phyloP scores from a whole-genome alignment of 2,888 invertebrate genomes.

The Augochlorella aurata region DNA sequence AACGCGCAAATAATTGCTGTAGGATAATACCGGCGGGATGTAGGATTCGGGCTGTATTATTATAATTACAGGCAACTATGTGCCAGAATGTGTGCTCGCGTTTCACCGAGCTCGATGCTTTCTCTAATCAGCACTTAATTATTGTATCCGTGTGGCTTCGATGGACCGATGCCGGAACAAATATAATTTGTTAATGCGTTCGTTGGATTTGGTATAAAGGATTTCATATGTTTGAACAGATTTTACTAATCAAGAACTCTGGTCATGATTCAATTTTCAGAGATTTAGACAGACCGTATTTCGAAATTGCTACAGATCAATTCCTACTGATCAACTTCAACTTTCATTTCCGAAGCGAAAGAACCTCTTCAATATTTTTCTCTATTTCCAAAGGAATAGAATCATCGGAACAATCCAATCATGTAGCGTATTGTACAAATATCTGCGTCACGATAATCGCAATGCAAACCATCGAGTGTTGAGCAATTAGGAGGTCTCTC shows the following conservation, averaged over 20 bases:
- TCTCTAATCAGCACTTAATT: neutral
- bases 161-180: neutral
- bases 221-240: neutral
- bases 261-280: too few relatives aligned
- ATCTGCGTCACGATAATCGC: neutral
- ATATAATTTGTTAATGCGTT: neutral
- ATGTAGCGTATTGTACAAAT: neutral
- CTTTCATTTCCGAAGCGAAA: neutral
- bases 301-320: neutral
- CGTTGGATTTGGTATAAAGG: neutral
- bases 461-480: neutral
- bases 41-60: slow-evolving; percentile 4
- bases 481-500: neutral
- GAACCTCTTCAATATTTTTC: neutral
- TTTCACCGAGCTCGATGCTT: neutral
- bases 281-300: neutral
- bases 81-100: neutral
- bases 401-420: neutral
- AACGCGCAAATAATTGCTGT: slow-evolving; percentile 22
- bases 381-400: neutral
- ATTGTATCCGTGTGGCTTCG: neutral
- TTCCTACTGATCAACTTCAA: too few relatives aligned
- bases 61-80: slow-evolving; percentile 23
- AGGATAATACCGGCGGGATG: neutral
- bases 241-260: too few relatives aligned